Percentiles rank a stretch among this genome's conserved stretches.
These are phyloP conservation scores for Acanthosepion lycidas DNA, from an alignment of 2,888 invertebrate genomes.

Conservation along the genomic window DNA sequence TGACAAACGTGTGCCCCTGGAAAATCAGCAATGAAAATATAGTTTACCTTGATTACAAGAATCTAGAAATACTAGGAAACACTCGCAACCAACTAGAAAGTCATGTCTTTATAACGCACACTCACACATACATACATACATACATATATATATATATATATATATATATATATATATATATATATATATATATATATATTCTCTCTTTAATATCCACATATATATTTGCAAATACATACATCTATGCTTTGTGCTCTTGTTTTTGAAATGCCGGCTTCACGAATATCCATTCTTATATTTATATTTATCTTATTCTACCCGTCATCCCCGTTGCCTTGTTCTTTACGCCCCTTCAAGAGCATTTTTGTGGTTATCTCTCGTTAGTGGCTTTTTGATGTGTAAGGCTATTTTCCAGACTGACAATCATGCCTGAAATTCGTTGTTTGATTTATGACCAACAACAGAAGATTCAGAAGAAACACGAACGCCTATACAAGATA, in stretches of 20 bases:
- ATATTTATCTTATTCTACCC: not conserved
- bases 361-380: not conserved
- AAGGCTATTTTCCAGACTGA: constrained; percentile 33
- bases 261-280: not conserved
- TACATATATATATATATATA: not conserved
- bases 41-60: not conserved
- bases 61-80: too few relatives aligned
- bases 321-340: not conserved
- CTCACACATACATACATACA: not conserved
- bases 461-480: not conserved
- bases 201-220: not conserved
- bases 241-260: not conserved
- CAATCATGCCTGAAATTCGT: constrained; percentile 8
- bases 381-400: not conserved
- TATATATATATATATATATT: not conserved
- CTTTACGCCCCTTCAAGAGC: not conserved
- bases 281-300: not conserved
- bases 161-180: not conserved
- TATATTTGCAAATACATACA: not conserved
- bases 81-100: too few relatives aligned
- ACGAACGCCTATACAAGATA: not conserved
- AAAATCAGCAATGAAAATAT: not conserved
- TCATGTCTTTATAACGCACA: not conserved
- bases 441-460: constrained; percentile 33
- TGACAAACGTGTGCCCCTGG: too few relatives aligned